Evolutionary conservation across 2,888 invertebrate genomes (phyloP).

Genomic region (Aphodius sticticus): DNA sequence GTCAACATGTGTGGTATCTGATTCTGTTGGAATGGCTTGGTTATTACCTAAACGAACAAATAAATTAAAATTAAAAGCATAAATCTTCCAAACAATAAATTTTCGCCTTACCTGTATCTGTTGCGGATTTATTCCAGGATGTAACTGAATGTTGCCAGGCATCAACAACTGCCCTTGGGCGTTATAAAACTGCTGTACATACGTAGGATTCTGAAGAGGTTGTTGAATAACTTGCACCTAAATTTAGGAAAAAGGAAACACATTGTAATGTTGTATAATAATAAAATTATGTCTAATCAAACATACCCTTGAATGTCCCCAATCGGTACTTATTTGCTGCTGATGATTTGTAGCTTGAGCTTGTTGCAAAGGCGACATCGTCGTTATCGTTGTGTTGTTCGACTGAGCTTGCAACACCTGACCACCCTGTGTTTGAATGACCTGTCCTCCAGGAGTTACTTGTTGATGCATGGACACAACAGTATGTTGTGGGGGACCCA

Average conservation of each 20-base stretch:
- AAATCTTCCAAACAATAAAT: neutral
- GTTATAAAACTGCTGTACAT: conserved; percentile 82
- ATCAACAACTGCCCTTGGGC: conserved; percentile 81
- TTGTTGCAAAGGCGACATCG: conserved; percentile 80
- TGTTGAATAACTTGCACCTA: conserved; percentile 85
- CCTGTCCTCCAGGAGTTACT: conserved; percentile 59
- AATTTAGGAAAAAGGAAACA: conserved; percentile 11
- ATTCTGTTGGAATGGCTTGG: conserved; percentile 85
- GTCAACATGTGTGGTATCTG: conserved; percentile 84
- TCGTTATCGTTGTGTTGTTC: conserved; percentile 71
- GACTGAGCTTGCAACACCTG: conserved; percentile 56
- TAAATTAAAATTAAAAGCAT: conserved; percentile 13
- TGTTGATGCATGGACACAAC: conserved; percentile 65
- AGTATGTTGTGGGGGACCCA: conserved; percentile 59
- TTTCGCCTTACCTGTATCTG: conserved; percentile 71
- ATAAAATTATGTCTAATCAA: conserved; percentile 9
- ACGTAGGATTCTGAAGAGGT: conserved; percentile 77
- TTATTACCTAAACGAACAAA: conserved; percentile 70
- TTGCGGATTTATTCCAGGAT: conserved; percentile 79
- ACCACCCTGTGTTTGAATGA: conserved; percentile 60
- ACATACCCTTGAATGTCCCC: conserved; percentile 70
- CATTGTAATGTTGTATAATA: neutral
- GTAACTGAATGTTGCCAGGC: conserved; percentile 79
- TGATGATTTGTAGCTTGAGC: conserved; percentile 65
- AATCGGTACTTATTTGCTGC: conserved; percentile 70